These are phyloP conservation scores for Neoitamus cyanurus DNA, from an alignment of 2,888 invertebrate genomes.

Conservation along the genomic window DNA sequence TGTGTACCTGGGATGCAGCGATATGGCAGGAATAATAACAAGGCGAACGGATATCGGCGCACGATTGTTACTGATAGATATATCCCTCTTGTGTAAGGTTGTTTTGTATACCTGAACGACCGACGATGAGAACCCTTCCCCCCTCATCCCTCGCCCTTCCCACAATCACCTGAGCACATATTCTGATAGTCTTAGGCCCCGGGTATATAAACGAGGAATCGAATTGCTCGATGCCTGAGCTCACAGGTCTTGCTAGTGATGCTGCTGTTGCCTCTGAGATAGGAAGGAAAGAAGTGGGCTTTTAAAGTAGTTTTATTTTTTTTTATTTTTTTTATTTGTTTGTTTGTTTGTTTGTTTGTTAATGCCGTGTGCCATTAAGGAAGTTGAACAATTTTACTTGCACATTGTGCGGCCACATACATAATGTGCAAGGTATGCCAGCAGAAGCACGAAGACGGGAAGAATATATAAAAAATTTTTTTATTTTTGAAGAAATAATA, in stretches of 20 bases:
- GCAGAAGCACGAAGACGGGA: neutral
- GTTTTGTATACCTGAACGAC: constrained; percentile 25
- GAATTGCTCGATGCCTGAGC: neutral
- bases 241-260: neutral
- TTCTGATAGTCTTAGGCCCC: neutral
- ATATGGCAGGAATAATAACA: constrained; percentile 18
- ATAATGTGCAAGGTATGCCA: neutral
- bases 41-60: constrained; percentile 19
- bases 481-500: neutral
- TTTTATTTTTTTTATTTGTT: too few species aligned
- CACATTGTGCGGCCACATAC: neutral
- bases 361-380: neutral
- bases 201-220: neutral
- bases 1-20: neutral
- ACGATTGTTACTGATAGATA: constrained; percentile 27
- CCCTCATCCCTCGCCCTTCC: neutral
- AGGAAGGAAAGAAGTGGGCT: neutral
- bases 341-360: neutral
- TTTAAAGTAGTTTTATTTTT: too few species aligned
- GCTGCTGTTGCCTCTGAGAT: neutral
- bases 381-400: neutral
- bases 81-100: neutral
- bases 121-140: neutral
- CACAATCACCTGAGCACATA: neutral
- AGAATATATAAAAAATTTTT: too few species aligned